Conservation (phyloP, 2,113 vertebrate species). For the Cavia porcellus region DNA sequence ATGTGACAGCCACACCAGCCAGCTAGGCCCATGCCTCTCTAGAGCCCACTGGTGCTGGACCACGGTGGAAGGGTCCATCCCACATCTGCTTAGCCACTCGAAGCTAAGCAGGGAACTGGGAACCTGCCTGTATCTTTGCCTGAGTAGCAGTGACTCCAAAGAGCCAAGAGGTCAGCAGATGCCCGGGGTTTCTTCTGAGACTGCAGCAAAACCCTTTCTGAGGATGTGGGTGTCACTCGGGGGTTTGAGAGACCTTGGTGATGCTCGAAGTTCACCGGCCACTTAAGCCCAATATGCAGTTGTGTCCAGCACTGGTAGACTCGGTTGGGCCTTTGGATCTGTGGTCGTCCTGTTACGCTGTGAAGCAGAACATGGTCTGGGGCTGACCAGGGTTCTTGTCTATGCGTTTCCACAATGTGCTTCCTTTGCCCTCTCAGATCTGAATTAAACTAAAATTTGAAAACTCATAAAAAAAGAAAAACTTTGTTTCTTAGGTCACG, state of each 20-base stretch:
- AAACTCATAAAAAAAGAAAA: constrained; percentile 60
- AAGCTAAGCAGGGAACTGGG: not conserved
- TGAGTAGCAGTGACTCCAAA: constrained; percentile 16
- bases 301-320: constrained; percentile 60
- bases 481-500: not conserved
- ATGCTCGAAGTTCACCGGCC: constrained; percentile 48
- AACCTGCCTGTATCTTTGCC: constrained; percentile 30
- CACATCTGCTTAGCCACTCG: constrained; percentile 47
- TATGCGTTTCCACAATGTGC: constrained; percentile 75
- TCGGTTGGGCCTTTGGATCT: constrained; percentile 83
- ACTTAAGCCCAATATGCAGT: constrained; percentile 75
- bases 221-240: not conserved
- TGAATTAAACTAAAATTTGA: constrained; percentile 86
- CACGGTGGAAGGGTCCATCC: constrained; percentile 65
- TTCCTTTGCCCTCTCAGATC: constrained; percentile 57
- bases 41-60: constrained; percentile 63
- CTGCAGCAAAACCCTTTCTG: not conserved
- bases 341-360: constrained; percentile 81
- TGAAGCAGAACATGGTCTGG: constrained; percentile 83
- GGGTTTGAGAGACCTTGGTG: constrained; percentile 47
- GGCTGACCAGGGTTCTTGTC: constrained; percentile 81
- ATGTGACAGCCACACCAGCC: constrained; percentile 56
- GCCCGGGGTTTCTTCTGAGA: constrained; percentile 37
- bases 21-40: constrained; percentile 75
- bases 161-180: constrained; percentile 51